Conservation (phyloP, 2,113 vertebrate species). For the Lichenostomus cassidix region DNA sequence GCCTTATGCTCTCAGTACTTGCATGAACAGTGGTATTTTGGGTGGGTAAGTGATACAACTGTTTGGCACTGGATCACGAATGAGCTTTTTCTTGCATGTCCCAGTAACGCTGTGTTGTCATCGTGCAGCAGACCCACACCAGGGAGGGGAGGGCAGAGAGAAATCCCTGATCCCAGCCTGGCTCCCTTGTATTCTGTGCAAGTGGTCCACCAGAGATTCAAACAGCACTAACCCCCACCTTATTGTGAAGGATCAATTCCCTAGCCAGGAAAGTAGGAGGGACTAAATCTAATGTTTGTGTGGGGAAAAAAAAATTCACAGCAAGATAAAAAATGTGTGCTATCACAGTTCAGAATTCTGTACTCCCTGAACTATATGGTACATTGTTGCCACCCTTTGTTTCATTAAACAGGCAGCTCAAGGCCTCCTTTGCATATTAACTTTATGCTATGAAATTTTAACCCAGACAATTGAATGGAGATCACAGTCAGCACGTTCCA, state of each 20-base stretch:
- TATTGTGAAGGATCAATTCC: neutral
- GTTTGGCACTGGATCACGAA: neutral
- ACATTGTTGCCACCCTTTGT: neutral
- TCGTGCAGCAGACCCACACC: neutral
- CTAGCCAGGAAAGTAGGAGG: neutral
- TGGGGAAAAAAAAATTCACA: fast-evolving
- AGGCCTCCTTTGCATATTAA: neutral
- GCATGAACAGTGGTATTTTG: neutral
- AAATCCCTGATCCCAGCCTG: neutral
- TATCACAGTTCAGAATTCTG: neutral
- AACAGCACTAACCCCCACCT: neutral
- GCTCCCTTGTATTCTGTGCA: neutral
- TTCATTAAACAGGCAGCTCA: neutral
- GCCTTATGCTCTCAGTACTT: neutral
- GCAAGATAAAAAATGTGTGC: neutral
- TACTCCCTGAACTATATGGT: neutral
- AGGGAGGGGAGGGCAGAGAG: neutral
- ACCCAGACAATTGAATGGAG: neutral
- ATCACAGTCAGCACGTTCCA: neutral
- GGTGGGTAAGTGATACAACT: neutral
- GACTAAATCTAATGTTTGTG: neutral
- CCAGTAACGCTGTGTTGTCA: neutral
- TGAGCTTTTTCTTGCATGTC: neutral
- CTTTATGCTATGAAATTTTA: neutral
- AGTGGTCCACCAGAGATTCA: neutral